Evolutionary conservation across 1,140 invertebrate species (phyloP).

Genomic region (Ladona fulva): DNA sequence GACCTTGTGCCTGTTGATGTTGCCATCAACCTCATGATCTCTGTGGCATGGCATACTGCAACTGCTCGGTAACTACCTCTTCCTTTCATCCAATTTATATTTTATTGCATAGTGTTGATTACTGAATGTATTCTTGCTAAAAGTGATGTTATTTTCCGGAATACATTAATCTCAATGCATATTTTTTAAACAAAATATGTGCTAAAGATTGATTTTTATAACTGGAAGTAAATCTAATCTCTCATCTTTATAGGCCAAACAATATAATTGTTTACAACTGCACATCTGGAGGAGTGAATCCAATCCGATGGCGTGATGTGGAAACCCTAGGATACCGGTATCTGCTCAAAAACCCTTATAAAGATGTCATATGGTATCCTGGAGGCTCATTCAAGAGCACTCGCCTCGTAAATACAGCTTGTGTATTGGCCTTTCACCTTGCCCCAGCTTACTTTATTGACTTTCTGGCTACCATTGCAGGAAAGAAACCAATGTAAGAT

Average conservation of each 20-base stretch:
- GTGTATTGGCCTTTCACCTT: constrained; percentile 36
- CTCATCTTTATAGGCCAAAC: constrained; percentile 30
- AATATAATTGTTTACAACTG: constrained; percentile 55
- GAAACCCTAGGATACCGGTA: constrained; percentile 42
- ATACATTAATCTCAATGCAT: no score
- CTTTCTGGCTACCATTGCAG: constrained; percentile 44
- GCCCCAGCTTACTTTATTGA: constrained; percentile 63
- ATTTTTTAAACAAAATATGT: no score
- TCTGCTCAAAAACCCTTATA: constrained; percentile 44
- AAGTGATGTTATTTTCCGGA: no score
- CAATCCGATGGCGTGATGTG: constrained; percentile 54
- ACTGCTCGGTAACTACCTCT: constrained; percentile 40
- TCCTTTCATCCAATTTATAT: no score
- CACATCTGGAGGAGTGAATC: constrained; percentile 51
- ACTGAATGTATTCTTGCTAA: no score
- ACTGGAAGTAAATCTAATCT: no score
- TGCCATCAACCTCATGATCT: constrained; percentile 70
- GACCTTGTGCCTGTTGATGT: constrained; percentile 85
- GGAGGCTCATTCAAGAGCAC: constrained; percentile 35
- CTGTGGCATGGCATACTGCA: constrained; percentile 61
- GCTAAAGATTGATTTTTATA: no score
- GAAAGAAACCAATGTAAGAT: constrained; percentile 65
- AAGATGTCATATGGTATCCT: constrained; percentile 37
- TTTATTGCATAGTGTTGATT: no score
- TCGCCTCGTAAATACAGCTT: constrained; percentile 33